Base-by-base conservation (phyloP, 2,113 vertebrate genomes). In the Eubucco bourcierii region DNA sequence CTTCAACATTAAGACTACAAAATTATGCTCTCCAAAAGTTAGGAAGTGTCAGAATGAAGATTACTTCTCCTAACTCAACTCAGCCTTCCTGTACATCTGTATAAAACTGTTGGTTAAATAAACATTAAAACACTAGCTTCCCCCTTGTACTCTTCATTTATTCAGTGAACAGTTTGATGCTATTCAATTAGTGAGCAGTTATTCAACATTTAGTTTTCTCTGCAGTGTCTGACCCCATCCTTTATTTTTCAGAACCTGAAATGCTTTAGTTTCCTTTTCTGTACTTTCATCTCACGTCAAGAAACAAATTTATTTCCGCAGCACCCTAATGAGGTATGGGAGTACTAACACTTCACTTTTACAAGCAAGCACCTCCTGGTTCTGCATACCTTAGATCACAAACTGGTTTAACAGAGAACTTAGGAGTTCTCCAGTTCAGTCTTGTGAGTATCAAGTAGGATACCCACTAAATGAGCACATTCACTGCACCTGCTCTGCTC, bases 231-330 rank as follows among this genome's bases (percentile, higher is more conserved):
- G 77, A 86, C 77, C 37, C 61, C 65, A 88, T 83, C 46, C 84
- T 80, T 95, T 93, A 93, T 84, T 93, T 91, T 90, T 91, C 83
- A 33, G 70, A 89, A 92, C 56, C 79, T 80, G 82, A 95, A 93
- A 93, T 53, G 50, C 73, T 64, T 23, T 85, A 21, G 31, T 89
- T 94, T 79, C 67, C 29, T 85, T 76, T 80, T 56, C 68, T 85
- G 52, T 73, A 80, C 84, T 91, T 94, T 87, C 75, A 82, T 63
- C 84, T 87, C 46, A 37, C 6, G 31, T 84, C 56, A 94, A 77
- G 87, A 95, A 92, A 84, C 52, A 89, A 39, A 89, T 80, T 27
- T 71, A 80, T 85, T 85, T 80, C 86, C 88, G 68, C 73, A 94
- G 86, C 53, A 86, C 25, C 18, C 55, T 85, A 84, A 86, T 41